Evolutionary conservation across 2,888 invertebrate genomes (phyloP), one percentile per base, ranked within the genome.

Genomic region (Meteorus cinctellus): DNA sequence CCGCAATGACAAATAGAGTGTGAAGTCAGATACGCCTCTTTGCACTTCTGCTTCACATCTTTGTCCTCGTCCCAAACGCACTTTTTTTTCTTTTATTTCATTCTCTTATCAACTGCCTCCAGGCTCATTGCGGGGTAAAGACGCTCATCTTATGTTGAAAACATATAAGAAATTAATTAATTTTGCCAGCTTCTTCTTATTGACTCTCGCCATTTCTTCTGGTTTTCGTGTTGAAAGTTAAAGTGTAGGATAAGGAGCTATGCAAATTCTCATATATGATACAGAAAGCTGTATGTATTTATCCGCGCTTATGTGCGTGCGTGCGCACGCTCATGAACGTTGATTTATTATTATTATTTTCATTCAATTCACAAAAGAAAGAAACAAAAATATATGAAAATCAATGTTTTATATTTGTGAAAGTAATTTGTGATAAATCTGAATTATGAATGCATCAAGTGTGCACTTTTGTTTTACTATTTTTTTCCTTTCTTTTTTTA

Each of bases 1-100:
- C 79, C 79, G 81, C 78, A 63, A 77, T 81, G 78, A 77, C 80
- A 81, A 82, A 81, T 83, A 80, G 81, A 81, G 78, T 81, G 79
- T 80, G 79, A 78, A 81, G 51, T 79, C 78, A 16, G 48, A 78
- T 74, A 75, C 78, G 72, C 76, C 77, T 79, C 74, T 78, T 74
- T 72, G 70, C 75, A 60, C 66, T 67, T 76, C 74, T 70, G 66
- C 66, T 60, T 73, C 63, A 74, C 69, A 72, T 70, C 55, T 76
- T 75, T 70, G n/a, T 67, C 36, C 60, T 19, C 63, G 12, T 60
- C 62, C 51, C 29, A 41, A 65, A 24, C 5, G 3, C 14, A 24
- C 24, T 24, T 24, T 24, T 31, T 12, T 29, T 4, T 45, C n/a
- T 51, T 70, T 34, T 70, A 24, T 66, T 48, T 51, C 65, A 12